These are phyloP conservation scores for Pyrrhosoma nymphula DNA, from an alignment of 2,888 invertebrate species.

Conservation along the genomic window DNA sequence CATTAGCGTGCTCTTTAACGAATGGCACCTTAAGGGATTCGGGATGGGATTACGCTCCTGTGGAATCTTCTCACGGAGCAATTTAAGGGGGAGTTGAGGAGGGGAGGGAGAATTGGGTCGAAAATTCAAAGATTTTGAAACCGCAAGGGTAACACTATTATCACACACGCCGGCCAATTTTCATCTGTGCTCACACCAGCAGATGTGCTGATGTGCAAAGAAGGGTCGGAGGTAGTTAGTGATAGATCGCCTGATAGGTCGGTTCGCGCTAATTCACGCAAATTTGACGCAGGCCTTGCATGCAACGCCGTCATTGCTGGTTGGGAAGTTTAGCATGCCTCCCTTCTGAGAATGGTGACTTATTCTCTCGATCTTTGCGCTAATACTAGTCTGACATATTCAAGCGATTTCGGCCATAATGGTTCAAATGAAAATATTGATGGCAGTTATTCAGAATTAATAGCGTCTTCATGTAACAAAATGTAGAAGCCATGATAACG, in stretches of 20 bases:
- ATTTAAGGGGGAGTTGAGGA: neutral
- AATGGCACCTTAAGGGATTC: conserved; percentile 27
- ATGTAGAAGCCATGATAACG: no score
- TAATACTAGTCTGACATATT: neutral
- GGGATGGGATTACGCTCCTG: neutral
- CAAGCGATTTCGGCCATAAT: neutral
- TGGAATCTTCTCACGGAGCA: conserved; percentile 28
- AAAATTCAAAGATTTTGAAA: conserved; percentile 3
- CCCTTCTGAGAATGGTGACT: neutral
- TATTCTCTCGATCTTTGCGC: neutral
- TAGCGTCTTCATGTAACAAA: no score
- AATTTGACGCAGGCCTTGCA: neutral
- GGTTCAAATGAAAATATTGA: neutral
- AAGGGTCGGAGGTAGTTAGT: neutral
- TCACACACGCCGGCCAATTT: neutral
- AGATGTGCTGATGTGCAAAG: neutral
- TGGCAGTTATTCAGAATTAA: neutral
- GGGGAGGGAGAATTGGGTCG: neutral
- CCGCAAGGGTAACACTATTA: conserved; percentile 16
- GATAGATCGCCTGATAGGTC: neutral
- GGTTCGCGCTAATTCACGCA: neutral
- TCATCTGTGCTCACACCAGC: neutral
- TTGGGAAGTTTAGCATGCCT: neutral
- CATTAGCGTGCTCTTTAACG: conserved; percentile 32
- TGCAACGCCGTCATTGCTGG: neutral